These are phyloP conservation scores for Narcine bancroftii DNA, from an alignment of 2,113 vertebrate species.

Conservation along the genomic window DNA sequence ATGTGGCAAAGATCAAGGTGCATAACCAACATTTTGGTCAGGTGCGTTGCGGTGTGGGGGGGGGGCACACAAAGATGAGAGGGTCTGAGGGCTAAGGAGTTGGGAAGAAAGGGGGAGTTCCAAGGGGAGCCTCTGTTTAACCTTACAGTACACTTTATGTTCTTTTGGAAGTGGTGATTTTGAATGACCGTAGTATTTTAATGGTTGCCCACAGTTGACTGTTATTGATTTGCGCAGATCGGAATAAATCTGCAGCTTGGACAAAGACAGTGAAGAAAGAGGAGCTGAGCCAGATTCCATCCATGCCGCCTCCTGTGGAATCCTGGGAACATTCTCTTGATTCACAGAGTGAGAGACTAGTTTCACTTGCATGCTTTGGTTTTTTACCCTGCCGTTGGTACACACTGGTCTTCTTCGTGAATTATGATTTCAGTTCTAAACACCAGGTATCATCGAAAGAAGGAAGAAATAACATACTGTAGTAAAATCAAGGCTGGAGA, in stretches of 20 bases:
- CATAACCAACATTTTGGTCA: too few relatives aligned
- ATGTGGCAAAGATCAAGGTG: too few relatives aligned
- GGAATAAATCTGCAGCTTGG: background rate
- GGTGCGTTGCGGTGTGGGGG: too few relatives aligned
- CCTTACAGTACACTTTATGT: too few relatives aligned
- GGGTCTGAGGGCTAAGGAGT: too few relatives aligned
- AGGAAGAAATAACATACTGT: background rate
- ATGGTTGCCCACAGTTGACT: background rate
- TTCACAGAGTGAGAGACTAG: background rate
- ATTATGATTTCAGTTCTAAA: background rate
- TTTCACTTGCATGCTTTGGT: background rate
- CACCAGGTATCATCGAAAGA: background rate
- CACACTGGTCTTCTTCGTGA: background rate
- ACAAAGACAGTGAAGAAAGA: background rate
- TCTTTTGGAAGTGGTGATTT: background rate
- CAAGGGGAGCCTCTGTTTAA: too few relatives aligned
- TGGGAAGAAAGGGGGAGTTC: too few relatives aligned
- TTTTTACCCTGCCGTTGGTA: background rate
- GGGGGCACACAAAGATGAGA: too few relatives aligned
- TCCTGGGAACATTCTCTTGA: background rate
- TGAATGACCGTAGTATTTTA: background rate
- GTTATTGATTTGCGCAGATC: conserved; percentile 5
- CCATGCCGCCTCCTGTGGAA: too few relatives aligned
- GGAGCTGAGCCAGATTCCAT: background rate
- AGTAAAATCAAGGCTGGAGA: too few relatives aligned